These are phyloP conservation scores for Pogonognathellus flavescens DNA, from an alignment of 1,140 invertebrate genomes.

Conservation along the genomic window DNA sequence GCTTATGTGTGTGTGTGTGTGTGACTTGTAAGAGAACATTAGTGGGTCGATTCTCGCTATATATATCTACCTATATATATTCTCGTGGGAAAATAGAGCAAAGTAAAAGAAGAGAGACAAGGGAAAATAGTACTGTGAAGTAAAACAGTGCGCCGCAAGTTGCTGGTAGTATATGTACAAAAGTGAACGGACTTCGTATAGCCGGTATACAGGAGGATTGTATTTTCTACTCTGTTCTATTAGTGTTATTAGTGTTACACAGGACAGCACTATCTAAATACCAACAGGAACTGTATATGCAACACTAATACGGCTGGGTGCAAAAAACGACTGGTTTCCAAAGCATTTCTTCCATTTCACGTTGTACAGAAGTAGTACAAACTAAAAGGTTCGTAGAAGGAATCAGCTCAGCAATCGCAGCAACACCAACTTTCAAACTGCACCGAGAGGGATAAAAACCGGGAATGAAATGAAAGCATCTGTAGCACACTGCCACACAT, in stretches of 20 bases:
- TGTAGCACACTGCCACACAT: conserved; percentile 47
- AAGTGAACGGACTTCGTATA: too few species aligned
- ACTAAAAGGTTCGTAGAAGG: conserved; percentile 13
- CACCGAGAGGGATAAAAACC: conserved; percentile 8
- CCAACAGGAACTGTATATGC: too few species aligned
- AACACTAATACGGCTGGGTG: not conserved
- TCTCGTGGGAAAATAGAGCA: conserved; percentile 36
- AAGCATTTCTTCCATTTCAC: not conserved
- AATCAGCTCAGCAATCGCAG: not conserved
- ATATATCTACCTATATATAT: not conserved
- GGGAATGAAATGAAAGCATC: conserved; percentile 41
- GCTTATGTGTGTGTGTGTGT: conserved; percentile 23
- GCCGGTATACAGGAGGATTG: not conserved
- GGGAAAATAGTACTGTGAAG: conserved; percentile 35
- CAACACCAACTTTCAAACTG: too few species aligned
- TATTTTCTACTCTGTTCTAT: conserved; percentile 6
- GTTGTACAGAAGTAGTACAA: too few species aligned
- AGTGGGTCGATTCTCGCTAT: conserved; percentile 21
- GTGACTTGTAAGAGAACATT: conserved; percentile 14
- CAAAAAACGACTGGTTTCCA: not conserved
- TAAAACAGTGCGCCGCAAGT: not conserved
- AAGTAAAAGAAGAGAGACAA: conserved; percentile 21
- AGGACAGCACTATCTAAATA: not conserved
- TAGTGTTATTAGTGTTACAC: conserved; percentile 37
- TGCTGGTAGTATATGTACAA: too few species aligned